Percentiles rank a stretch among this genome's conserved stretches.
Conservation (phyloP, 2,113 vertebrate genomes). For the Chaetodon auriga region DNA sequence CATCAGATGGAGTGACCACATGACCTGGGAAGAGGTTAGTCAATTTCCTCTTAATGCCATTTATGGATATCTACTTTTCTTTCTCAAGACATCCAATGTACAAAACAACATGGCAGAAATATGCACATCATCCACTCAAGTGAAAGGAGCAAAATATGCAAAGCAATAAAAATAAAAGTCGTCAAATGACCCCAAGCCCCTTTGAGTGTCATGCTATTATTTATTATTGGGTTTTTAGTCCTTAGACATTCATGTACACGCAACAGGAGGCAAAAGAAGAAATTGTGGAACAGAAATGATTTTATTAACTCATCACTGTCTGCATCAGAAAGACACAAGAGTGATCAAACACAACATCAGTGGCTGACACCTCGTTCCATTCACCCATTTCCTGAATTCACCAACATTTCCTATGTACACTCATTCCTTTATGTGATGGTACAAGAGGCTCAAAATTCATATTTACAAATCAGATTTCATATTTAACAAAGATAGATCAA, state of each 20-base stretch:
- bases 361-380: constrained; percentile 8
- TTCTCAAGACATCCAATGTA: not conserved
- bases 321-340: constrained; percentile 21
- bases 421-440: constrained; percentile 7
- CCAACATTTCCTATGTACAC: not conserved
- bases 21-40: constrained; percentile 48
- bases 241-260: too few relatives aligned
- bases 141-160: not conserved
- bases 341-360: constrained; percentile 24
- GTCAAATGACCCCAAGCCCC: too few relatives aligned
- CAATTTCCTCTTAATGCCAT: not conserved
- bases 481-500: constrained; percentile 35
- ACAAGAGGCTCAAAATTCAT: constrained; percentile 19
- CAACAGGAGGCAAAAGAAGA: not conserved
- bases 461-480: constrained; percentile 34
- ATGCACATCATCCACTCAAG: not conserved
- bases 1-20: constrained; percentile 18
- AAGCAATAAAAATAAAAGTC: not conserved
- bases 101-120: not conserved
- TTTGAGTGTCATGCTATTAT: too few relatives aligned
- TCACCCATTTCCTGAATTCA: not conserved
- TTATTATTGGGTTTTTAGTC: too few relatives aligned
- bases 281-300: constrained; percentile 17
- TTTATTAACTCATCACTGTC: constrained; percentile 46
- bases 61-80: not conserved